Conservation (phyloP, 2,113 vertebrate genomes). For the Seriola quinqueradiata region DNA sequence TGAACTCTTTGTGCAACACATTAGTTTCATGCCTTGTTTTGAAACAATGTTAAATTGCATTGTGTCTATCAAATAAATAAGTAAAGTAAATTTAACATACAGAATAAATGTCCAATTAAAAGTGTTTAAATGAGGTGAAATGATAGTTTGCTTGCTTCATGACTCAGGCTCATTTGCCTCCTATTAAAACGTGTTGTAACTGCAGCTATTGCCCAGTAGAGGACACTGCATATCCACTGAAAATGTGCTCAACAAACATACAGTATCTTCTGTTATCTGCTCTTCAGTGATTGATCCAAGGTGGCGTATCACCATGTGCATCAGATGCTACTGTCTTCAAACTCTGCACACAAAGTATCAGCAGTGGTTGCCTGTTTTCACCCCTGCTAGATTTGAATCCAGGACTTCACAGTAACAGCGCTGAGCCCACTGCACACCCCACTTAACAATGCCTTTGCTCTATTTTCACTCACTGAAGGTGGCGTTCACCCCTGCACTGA, state of each 20-base stretch:
- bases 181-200: conserved; percentile 8
- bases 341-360: not conserved
- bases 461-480: not conserved
- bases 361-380: not conserved
- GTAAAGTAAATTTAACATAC: too few species aligned
- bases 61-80: too few species aligned
- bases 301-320: not conserved
- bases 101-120: not conserved
- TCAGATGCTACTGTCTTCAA: not conserved
- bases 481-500: not conserved
- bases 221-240: not conserved
- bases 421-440: not conserved
- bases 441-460: not conserved
- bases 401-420: not conserved
- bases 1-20: too few species aligned
- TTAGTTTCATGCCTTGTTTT: too few species aligned
- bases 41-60: too few species aligned
- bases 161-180: not conserved
- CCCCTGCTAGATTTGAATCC: not conserved
- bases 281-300: not conserved
- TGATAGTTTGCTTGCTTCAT: not conserved
- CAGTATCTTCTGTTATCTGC: not conserved
- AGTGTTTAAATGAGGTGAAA: not conserved
- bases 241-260: not conserved
- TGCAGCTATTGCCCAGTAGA: conserved; percentile 19